These are phyloP conservation scores for Lasioglossum malachurum DNA, from an alignment of 2,888 invertebrate genomes.

Conservation along the genomic window DNA sequence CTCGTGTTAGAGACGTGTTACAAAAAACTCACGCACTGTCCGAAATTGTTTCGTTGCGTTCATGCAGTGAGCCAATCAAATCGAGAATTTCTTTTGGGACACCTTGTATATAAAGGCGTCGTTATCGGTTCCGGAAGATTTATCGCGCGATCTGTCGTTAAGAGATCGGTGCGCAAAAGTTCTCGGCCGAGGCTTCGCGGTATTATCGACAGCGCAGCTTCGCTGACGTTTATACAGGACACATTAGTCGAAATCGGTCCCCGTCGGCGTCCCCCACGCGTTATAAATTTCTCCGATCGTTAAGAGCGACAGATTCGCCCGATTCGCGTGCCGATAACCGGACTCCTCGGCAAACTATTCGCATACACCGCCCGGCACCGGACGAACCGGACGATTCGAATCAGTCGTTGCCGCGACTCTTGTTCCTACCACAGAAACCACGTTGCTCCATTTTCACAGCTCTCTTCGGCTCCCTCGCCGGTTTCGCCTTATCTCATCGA, in stretches of 20 bases:
- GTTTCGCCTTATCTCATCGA: conserved; percentile 64
- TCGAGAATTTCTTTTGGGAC: too few relatives aligned
- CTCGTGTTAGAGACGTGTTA: too few relatives aligned
- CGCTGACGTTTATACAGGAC: conserved; percentile 40
- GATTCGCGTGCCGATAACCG: conserved; percentile 59
- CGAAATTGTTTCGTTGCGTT: too few relatives aligned
- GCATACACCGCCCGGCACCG: not conserved
- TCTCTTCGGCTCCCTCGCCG: conserved; percentile 35
- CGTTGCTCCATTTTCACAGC: conserved; percentile 62
- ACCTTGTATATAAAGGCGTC: not conserved
- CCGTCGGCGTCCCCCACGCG: conserved; percentile 30
- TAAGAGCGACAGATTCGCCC: conserved; percentile 57
- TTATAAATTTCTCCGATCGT: conserved; percentile 66
- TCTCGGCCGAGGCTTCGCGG: not conserved
- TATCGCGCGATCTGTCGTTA: conserved; percentile 11
- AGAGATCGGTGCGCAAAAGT: not conserved
- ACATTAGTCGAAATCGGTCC: conserved; percentile 48
- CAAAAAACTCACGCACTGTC: too few relatives aligned
- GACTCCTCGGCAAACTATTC: conserved; percentile 51
- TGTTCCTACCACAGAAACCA: conserved; percentile 43
- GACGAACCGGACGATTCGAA: conserved; percentile 49
- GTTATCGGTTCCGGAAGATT: conserved; percentile 16
- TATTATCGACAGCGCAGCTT: conserved; percentile 18
- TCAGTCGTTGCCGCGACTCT: conserved; percentile 51
- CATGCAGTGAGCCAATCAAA: too few relatives aligned